phyloP scores from a whole-genome alignment of 2,888 invertebrate species.

The Spilarctia lutea region DNA sequence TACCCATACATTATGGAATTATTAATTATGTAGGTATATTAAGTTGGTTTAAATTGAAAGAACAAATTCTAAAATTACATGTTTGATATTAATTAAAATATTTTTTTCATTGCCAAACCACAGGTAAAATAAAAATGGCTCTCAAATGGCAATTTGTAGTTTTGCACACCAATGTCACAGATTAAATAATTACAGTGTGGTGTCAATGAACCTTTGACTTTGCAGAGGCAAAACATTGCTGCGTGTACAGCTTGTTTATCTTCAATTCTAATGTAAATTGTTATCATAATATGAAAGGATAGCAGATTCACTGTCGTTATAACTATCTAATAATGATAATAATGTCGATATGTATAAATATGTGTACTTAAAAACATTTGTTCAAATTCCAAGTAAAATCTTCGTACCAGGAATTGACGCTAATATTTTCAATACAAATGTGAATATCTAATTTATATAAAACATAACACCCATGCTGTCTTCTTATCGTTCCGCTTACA shows the following conservation, averaged over 20 bases:
- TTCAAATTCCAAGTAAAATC: no score
- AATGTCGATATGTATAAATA: not conserved
- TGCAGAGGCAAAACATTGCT: constrained; percentile 53
- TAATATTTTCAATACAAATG: not conserved
- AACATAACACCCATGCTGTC: not conserved
- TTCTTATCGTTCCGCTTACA: not conserved
- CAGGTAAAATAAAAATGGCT: constrained; percentile 8
- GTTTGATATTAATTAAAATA: not conserved
- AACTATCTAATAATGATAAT: not conserved
- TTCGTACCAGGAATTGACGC: not conserved
- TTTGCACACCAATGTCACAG: constrained; percentile 49
- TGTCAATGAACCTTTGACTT: constrained; percentile 63
- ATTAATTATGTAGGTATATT: no score
- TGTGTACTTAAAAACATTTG: not conserved
- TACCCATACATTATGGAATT: no score
- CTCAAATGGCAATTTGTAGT: constrained; percentile 20
- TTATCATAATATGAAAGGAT: constrained; percentile 46
- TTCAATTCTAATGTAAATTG: constrained; percentile 63
- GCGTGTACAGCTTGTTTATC: constrained; percentile 46
- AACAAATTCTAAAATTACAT: no score
- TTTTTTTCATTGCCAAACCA: constrained; percentile 8
- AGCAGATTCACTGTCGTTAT: constrained; percentile 30
- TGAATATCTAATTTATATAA: not conserved
- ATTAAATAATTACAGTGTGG: constrained; percentile 48
- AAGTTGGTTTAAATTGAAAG: no score